Base-by-base conservation (phyloP, 92 coral and sea anemone species). In the Porites divaricata region DNA sequence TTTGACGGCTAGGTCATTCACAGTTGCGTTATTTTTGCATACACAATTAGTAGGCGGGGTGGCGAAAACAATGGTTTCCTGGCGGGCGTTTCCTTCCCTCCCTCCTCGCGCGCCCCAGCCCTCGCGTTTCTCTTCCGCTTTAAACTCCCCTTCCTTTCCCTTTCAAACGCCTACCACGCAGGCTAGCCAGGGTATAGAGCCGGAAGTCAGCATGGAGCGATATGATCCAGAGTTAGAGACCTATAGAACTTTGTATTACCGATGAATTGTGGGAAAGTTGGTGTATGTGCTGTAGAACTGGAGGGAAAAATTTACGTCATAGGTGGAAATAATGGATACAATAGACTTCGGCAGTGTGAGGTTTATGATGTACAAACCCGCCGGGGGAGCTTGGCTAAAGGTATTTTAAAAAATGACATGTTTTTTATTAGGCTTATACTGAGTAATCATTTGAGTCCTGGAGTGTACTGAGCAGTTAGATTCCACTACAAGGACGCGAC, bases 181-280 rank as follows among this genome's bases (percentile, higher is more conserved):
- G n/a, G n/a, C n/a, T n/a, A n/a, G n/a, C n/a, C n/a, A 93, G 14
- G 98, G 87, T 8, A 69, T 81, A 70, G 98, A 94, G 92, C 98
- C 98, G 82, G 92, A 86, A 67, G 86, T 94, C 65, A 94, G 98
- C 68, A 90, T 94, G 83, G 98, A 94, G 92, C 92, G 94, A 81
- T 94, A 85, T 74, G 95, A 94, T 81, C 98, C 98, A 68, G 81
- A 83, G 70, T 86, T 73, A 70, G n/a, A n/a, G 88, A 91, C 69
- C 83, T 91, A 6, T 94, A 95, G 98, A 89, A 92, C 65, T 94
- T 94, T 63, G 91, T 93, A 17, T 76, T 89, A 72, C 98, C 98
- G 45, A 91, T 94, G 95, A 92, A 91, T 63, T 86, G 93, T 53
- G 98, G 98, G n/a, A 94, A 89, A 74, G 92, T 85, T 45, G 98